Percentiles rank a stretch among this genome's conserved stretches.
These are phyloP conservation scores for Plotosus lineatus DNA, from an alignment of 2,113 vertebrate species.

Conservation along the genomic window DNA sequence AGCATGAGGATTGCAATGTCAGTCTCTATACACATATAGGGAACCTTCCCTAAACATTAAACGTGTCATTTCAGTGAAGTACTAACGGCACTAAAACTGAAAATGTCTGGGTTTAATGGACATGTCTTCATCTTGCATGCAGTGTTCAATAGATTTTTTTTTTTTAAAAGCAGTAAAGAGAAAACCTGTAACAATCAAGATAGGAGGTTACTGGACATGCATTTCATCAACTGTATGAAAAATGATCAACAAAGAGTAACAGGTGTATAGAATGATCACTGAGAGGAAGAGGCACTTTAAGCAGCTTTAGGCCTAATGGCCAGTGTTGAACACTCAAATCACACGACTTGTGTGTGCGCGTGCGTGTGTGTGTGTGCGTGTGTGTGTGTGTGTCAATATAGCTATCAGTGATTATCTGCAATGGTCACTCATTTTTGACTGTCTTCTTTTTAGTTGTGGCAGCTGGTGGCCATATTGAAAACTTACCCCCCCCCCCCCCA, in stretches of 20 bases:
- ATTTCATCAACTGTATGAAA: neutral
- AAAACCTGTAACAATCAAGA: neutral
- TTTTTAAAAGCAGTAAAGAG: neutral
- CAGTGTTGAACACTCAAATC: neutral
- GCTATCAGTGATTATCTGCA: too few relatives aligned
- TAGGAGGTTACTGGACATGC: neutral
- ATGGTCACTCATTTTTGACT: too few relatives aligned
- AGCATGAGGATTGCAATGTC: constrained; percentile 4
- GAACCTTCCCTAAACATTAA: neutral
- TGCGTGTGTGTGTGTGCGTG: too few relatives aligned
- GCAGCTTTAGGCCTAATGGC: neutral
- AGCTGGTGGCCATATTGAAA: too few relatives aligned
- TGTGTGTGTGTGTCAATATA: too few relatives aligned
- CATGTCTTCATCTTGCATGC: constrained; percentile 8
- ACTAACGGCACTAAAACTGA: constrained; percentile 37
- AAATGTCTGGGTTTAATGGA: neutral
- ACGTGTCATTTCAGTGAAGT: constrained; percentile 1
- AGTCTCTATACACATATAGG: neutral
- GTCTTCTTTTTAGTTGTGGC: too few relatives aligned
- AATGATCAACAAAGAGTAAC: constrained; percentile 3
- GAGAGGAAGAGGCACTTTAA: constrained; percentile 19
- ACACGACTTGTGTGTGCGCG: too few relatives aligned
- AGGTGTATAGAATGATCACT: constrained; percentile 19
- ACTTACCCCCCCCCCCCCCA: too few relatives aligned
- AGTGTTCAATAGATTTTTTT: neutral